phyloP scores from a whole-genome alignment of 2,888 invertebrate species.

The Thera britannica region DNA sequence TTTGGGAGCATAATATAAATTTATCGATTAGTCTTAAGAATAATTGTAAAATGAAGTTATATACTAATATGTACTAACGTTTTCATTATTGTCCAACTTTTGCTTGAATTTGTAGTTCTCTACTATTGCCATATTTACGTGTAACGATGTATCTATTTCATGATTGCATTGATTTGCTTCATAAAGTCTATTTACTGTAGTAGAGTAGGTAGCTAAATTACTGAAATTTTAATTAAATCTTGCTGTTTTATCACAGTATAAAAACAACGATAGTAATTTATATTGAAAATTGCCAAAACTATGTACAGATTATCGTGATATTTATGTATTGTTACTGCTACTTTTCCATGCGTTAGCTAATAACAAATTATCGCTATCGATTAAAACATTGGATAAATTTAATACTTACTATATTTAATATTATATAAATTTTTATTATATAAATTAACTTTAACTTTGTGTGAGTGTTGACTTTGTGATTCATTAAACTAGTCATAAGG shows the following conservation, averaged over 20 bases:
- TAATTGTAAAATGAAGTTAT: slow-evolving; percentile 25
- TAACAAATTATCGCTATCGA: not conserved
- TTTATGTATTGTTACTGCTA: not conserved
- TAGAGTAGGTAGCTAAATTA: slow-evolving; percentile 40
- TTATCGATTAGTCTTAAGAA: slow-evolving; percentile 18
- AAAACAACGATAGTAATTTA: slow-evolving; percentile 23
- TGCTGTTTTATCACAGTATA: slow-evolving; percentile 15
- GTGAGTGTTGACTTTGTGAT: slow-evolving; percentile 79
- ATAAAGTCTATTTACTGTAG: slow-evolving; percentile 35
- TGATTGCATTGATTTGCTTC: not conserved
- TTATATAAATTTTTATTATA: slow-evolving; percentile 24
- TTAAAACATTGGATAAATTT: slow-evolving; percentile 18
- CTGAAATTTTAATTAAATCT: slow-evolving; percentile 18
- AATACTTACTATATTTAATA: slow-evolving; percentile 38
- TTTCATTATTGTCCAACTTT: slow-evolving; percentile 26
- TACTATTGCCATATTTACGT: not conserved
- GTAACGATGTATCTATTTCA: not conserved
- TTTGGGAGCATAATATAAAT: slow-evolving; percentile 2
- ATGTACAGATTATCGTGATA: slow-evolving; percentile 3
- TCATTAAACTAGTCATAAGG: slow-evolving; percentile 72
- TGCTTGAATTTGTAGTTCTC: slow-evolving; percentile 17
- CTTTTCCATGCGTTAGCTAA: not conserved
- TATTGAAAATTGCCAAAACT: slow-evolving; percentile 13
- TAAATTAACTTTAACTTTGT: slow-evolving; percentile 38
- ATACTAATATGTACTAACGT: not conserved